Evolutionary conservation across 2,888 invertebrate species (phyloP), one percentile per base, ranked within the genome.

Genomic region (Molanna angustata): DNA sequence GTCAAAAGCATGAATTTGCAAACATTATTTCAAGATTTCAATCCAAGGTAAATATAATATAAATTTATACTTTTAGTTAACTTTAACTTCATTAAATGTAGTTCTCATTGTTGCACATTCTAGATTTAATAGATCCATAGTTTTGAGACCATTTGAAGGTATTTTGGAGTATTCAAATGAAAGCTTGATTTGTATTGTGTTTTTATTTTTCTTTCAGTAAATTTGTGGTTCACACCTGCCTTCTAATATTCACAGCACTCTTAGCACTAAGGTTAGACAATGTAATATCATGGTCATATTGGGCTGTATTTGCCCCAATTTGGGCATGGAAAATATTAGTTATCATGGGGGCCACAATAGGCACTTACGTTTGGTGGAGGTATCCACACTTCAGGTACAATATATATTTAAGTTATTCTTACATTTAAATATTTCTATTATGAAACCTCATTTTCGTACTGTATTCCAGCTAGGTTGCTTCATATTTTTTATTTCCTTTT

Each of bases 261-360:
- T 86, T 98, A 70, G 90, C 96, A 11, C 78, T 99, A 64, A 85
- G 91, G 64, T 78, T 95, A 62, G 99, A 99, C 76, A 85, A 87
- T 59, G 83, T 83, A 56, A 86, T 92, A 67, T 83, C 89, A 67
- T 95, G 95, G 92, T 94, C 92, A 42, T 97, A 89, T 72, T 97
- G 96, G 95, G 86, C 90, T 4, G 88, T 99, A 37, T 98, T 99
- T 72, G 82, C 90, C 16, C 98, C 99, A 45, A 86, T 99, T 67
- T 99, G 96, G 96, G 84, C 95, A 62, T 98, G 98, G 95, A 98
- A 99, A 69, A 81, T 85, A 58, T 80, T 95, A 67, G 96, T 94
- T 13, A 86, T 97, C 33, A 67, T 86, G 49, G 98, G 97, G 54
- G 95, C 96, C 35, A 82, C 88, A 41, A 83, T 95, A 52, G 98